Evolutionary conservation across 1,140 invertebrate species (phyloP).

Genomic region (Octopus sinensis): DNA sequence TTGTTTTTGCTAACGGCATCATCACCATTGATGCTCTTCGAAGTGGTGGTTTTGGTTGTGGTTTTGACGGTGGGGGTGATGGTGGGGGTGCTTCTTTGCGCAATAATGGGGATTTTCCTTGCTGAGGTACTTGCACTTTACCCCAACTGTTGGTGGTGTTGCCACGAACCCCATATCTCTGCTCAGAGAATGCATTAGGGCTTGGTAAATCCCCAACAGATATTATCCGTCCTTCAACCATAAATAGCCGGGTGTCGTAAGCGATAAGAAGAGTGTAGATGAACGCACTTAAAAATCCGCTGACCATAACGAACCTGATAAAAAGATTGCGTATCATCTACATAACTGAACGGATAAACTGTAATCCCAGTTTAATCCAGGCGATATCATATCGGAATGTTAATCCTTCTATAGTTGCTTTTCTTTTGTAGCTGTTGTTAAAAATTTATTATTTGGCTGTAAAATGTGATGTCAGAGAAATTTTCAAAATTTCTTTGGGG

Average conservation of each 20-base stretch:
- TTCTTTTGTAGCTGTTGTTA: too few species aligned
- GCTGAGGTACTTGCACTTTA: background rate
- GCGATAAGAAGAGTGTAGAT: conserved; percentile 6
- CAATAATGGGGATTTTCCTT: background rate
- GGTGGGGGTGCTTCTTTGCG: background rate
- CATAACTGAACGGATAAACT: background rate
- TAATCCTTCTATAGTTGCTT: too few species aligned
- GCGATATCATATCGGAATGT: too few species aligned
- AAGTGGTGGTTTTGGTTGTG: background rate
- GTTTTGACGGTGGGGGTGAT: background rate
- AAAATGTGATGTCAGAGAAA: too few species aligned
- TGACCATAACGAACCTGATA: conserved; percentile 6
- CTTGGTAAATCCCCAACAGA: background rate
- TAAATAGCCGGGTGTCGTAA: background rate
- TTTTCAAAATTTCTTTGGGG: too few species aligned
- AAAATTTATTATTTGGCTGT: too few species aligned
- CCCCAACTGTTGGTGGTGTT: background rate
- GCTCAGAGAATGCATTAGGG: background rate
- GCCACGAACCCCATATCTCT: background rate
- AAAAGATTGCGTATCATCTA: background rate
- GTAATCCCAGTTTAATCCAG: too few species aligned
- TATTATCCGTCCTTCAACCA: background rate
- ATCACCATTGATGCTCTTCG: background rate
- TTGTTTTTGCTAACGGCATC: too few species aligned
- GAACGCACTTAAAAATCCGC: conserved; percentile 3